Evolutionary conservation across 2,888 invertebrate genomes (phyloP).

Genomic region (Brachypterus glaber): DNA sequence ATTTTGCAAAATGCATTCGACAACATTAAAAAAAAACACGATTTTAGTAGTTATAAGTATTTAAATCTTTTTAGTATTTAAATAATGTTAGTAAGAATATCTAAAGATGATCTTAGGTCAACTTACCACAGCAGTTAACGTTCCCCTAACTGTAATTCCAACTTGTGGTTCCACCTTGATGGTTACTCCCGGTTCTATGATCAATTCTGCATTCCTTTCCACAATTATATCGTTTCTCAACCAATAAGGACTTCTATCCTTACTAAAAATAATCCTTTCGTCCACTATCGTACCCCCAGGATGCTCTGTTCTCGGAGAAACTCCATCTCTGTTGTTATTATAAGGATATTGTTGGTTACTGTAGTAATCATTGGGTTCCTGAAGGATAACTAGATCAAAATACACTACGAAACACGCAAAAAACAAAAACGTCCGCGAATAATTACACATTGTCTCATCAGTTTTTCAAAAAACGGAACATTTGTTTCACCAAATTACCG

Average conservation of each 20-base stretch:
- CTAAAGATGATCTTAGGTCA: no score
- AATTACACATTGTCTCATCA: background rate
- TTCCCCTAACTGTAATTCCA: conserved; percentile 87
- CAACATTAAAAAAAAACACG: no score
- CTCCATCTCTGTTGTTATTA: conserved; percentile 6
- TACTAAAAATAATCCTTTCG: conserved; percentile 47
- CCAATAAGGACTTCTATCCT: conserved; percentile 61
- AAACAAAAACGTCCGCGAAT: conserved; percentile 21
- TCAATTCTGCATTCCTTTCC: conserved; percentile 66
- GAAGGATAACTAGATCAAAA: conserved; percentile 17
- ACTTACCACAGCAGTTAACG: conserved; percentile 81
- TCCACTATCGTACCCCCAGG: conserved; percentile 52
- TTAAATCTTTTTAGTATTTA: no score
- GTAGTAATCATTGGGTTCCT: conserved; percentile 16
- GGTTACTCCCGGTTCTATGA: conserved; percentile 84
- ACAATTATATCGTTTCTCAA: conserved; percentile 72
- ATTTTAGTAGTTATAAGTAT: no score
- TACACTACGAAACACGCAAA: conserved; percentile 15
- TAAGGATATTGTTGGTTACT: conserved; percentile 11
- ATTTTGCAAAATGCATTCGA: no score
- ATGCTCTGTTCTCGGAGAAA: conserved; percentile 43
- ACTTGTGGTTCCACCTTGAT: conserved; percentile 85
- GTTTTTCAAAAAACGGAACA: background rate
- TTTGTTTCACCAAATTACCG: no score
- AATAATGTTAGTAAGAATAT: no score